Evolutionary conservation across 2,113 vertebrate species (phyloP).

Genomic region (Forbesichthys agassizii): DNA sequence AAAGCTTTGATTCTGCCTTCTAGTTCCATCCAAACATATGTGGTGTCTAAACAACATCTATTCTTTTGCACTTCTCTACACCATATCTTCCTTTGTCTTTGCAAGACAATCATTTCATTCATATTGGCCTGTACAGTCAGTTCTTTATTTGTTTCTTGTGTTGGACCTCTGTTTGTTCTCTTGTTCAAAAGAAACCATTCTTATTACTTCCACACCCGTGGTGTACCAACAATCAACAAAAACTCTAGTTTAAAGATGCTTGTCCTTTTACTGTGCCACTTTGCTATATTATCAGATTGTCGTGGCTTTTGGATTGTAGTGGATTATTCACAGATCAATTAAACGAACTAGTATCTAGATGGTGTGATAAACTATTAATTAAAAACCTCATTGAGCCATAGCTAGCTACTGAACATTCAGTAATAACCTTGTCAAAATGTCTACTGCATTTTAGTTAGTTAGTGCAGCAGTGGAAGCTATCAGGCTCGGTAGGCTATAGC

Average conservation of each 20-base stretch:
- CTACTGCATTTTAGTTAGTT: not conserved
- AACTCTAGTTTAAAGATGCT: constrained; percentile 36
- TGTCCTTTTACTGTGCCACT: constrained; percentile 30
- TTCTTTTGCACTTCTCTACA: constrained; percentile 36
- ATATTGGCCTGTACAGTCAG: constrained; percentile 33
- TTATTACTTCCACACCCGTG: constrained; percentile 17
- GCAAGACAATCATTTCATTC: constrained; percentile 53
- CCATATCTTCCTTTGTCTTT: constrained; percentile 29
- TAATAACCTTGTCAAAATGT: not conserved
- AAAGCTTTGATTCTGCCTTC: constrained; percentile 37
- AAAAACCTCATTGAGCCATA: not conserved
- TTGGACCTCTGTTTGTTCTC: constrained; percentile 46
- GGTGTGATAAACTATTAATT: not conserved
- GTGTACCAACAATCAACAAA: constrained; percentile 24
- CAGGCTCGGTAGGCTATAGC: constrained; percentile 29
- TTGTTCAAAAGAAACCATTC: constrained; percentile 53
- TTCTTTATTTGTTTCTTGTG: constrained; percentile 44
- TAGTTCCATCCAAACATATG: constrained; percentile 64
- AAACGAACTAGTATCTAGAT: not conserved
- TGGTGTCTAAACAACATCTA: constrained; percentile 49
- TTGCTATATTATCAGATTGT: not conserved
- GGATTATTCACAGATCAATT: constrained; percentile 1
- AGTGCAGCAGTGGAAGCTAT: constrained; percentile 68
- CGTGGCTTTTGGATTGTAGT: constrained; percentile 13
- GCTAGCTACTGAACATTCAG: not conserved